A percentile compares a stretch with the other conserved stretches of the same genome.
phyloP scores from a whole-genome alignment of 2,113 vertebrate species.

The Scalopus aquaticus region DNA sequence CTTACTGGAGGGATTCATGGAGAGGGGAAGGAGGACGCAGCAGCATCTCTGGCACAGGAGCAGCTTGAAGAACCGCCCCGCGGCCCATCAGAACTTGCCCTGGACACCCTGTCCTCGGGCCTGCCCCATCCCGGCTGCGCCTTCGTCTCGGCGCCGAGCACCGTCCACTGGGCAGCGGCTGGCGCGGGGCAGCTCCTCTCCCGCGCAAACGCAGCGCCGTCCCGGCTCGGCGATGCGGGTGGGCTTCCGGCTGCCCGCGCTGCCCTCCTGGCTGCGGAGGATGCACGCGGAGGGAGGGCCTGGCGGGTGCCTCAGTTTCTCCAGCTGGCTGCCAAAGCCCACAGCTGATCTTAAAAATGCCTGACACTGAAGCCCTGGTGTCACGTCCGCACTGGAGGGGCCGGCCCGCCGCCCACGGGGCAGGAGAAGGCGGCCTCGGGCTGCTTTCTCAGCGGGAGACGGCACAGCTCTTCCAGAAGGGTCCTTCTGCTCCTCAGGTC shows the following conservation, averaged over 20 bases:
- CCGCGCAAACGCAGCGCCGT: not conserved
- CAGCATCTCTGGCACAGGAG: not conserved
- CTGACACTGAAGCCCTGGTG: not conserved
- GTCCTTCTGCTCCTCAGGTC: too few species aligned
- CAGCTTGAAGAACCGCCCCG: not conserved
- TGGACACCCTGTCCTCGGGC: too few species aligned
- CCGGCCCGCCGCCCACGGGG: rapidly evolving
- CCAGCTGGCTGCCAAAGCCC: not conserved
- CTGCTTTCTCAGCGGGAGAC: rapidly evolving
- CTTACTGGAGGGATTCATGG: not conserved
- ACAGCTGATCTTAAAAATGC: not conserved
- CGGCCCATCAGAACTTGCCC: not conserved
- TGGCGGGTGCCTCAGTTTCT: too few species aligned
- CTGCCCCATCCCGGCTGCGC: too few species aligned
- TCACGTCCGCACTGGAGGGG: too few species aligned
- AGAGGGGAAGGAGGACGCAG: too few species aligned
- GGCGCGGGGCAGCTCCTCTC: not conserved
- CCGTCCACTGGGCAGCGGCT: too few species aligned
- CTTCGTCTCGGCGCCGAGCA: too few species aligned
- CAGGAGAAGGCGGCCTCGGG: rapidly evolving
- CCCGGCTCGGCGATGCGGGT: too few species aligned
- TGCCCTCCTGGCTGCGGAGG: rapidly evolving
- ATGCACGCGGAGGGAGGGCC: rapidly evolving
- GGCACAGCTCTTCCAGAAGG: not conserved
- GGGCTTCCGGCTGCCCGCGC: rapidly evolving